Conservation (phyloP, 1,140 invertebrate genomes). For the Ptiloglossa arizonensis region DNA sequence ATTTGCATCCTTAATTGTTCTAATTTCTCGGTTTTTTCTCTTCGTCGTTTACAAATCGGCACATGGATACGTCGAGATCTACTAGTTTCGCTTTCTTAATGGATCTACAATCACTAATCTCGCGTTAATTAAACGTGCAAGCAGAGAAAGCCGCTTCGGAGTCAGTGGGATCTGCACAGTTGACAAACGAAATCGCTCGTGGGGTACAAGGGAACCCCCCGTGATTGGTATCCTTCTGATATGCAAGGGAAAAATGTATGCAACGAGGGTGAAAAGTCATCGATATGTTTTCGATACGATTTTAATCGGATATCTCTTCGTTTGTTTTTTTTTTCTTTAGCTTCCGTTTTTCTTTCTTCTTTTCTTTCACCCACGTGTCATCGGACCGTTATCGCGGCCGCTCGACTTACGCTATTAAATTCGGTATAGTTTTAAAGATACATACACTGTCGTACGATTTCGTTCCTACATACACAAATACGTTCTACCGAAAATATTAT, state of each 20-base stretch:
- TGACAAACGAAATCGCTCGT: not conserved
- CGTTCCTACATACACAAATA: no score
- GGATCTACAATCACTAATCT: not conserved
- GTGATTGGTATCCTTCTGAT: not conserved
- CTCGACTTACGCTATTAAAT: conserved; percentile 39
- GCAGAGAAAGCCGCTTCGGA: not conserved
- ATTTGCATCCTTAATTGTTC: not conserved
- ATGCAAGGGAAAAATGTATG: not conserved
- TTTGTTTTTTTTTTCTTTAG: not conserved
- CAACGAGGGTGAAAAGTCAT: not conserved
- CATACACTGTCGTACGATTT: not conserved
- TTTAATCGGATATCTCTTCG: not conserved
- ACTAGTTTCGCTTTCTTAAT: not conserved
- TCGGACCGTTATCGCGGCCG: not conserved
- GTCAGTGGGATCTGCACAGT: not conserved
- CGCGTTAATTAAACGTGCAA: not conserved
- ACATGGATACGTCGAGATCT: not conserved
- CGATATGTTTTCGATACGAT: conserved; percentile 31
- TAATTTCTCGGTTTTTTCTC: not conserved
- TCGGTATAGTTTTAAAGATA: conserved; percentile 24
- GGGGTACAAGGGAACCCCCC: no score
- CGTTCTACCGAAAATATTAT: no score
- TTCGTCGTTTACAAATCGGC: conserved; percentile 14
- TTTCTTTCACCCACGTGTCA: conserved; percentile 9
- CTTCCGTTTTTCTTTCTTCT: no score